A percentile compares a stretch with the other conserved stretches of the same genome.
These are phyloP conservation scores for Sympetrum striolatum DNA, from an alignment of 2,888 invertebrate species.

Conservation along the genomic window DNA sequence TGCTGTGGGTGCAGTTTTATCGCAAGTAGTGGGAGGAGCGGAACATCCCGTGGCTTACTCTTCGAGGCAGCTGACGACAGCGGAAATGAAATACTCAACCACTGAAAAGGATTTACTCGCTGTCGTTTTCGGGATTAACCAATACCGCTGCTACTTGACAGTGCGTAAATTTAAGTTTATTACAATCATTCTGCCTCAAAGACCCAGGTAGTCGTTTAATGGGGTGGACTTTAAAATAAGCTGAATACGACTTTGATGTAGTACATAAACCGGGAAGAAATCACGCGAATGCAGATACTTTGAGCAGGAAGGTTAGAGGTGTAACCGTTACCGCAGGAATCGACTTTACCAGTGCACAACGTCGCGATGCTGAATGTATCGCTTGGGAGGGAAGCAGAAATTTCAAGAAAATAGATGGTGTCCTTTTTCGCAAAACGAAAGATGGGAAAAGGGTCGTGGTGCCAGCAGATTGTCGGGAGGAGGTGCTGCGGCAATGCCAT, in stretches of 20 bases:
- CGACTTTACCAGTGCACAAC: neutral
- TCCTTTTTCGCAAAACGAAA: neutral
- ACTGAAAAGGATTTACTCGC: neutral
- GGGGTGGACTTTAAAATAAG: neutral
- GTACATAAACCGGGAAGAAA: neutral
- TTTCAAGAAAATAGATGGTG: neutral
- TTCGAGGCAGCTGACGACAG: neutral
- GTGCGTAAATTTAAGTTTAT: too few relatives aligned
- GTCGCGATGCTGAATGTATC: neutral
- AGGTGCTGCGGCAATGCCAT: neutral
- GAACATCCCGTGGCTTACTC: neutral
- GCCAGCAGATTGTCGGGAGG: neutral
- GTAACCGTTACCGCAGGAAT: constrained; percentile 15
- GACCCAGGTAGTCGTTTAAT: neutral
- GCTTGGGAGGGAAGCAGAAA: neutral
- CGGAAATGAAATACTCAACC: neutral
- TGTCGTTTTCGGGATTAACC: too few relatives aligned
- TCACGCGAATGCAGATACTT: neutral
- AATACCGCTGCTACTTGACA: too few relatives aligned
- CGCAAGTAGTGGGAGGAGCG: neutral
- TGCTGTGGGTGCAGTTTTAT: neutral
- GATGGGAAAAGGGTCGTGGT: neutral
- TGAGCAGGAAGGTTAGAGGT: neutral
- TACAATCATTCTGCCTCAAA: too few relatives aligned
- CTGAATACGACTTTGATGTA: neutral